Evolutionary conservation across 2,888 invertebrate genomes (phyloP).

Genomic region (Laothoe populi): DNA sequence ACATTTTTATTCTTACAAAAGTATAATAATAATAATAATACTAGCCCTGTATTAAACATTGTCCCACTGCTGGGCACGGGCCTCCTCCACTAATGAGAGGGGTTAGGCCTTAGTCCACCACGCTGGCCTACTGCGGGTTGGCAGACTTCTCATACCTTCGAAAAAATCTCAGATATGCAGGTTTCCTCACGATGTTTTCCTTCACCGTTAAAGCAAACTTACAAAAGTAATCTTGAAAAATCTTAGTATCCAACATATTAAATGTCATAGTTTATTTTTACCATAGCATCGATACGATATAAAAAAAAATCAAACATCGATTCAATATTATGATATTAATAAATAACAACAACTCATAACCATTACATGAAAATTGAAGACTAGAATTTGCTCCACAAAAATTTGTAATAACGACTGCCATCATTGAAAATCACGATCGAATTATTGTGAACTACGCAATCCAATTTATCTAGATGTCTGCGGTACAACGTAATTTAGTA

Average conservation of each 20-base stretch:
- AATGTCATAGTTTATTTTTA: neutral
- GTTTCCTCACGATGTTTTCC: too few relatives aligned
- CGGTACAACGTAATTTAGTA: slow-evolving; percentile 72
- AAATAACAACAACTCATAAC: slow-evolving; percentile 2
- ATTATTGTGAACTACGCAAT: slow-evolving; percentile 75
- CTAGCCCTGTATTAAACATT: too few relatives aligned
- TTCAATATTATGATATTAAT: slow-evolving; percentile 32
- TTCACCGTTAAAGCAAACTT: too few relatives aligned
- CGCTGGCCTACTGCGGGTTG: too few relatives aligned
- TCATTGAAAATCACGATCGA: slow-evolving; percentile 72
- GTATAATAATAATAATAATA: too few relatives aligned
- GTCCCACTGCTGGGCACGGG: too few relatives aligned
- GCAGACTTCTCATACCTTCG: too few relatives aligned
- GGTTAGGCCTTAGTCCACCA: too few relatives aligned
- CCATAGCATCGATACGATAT: neutral
- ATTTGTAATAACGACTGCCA: slow-evolving; percentile 58
- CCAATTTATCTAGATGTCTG: slow-evolving; percentile 68
- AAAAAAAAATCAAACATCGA: slow-evolving; percentile 29
- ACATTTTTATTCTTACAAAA: too few relatives aligned
- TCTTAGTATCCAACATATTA: neutral
- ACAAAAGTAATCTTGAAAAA: too few relatives aligned
- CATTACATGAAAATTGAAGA: slow-evolving; percentile 6
- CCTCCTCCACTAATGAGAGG: too few relatives aligned
- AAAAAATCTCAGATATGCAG: too few relatives aligned
- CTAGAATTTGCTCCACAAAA: slow-evolving; percentile 7